phyloP scores from a whole-genome alignment of 1,140 invertebrate genomes.

The Philopotamus ludificatus region DNA sequence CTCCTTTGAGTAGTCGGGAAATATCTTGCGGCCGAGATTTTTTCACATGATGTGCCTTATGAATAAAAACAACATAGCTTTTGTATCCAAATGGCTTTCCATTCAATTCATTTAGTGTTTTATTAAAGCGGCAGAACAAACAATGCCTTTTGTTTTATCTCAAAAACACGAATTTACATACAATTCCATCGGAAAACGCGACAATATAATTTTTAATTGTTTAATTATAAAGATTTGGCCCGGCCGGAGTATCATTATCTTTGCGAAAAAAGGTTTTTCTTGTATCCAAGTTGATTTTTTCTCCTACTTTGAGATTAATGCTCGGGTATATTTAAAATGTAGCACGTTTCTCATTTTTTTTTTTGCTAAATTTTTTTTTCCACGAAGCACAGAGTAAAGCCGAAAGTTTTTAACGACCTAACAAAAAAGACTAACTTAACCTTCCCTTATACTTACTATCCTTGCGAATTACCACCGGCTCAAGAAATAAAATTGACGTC shows the following conservation, averaged over 20 bases:
- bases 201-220: no score
- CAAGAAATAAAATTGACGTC: neutral
- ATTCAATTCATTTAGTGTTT: constrained; percentile 22
- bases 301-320: no score
- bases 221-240: no score
- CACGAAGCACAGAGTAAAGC: neutral
- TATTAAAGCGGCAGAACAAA: constrained; percentile 10
- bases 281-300: no score
- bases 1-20: constrained; percentile 1
- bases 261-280: no score
- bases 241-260: no score
- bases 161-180: no score
- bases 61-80: constrained; percentile 11
- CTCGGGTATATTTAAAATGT: no score
- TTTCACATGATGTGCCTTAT: constrained; percentile 1
- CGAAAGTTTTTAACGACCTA: constrained; percentile 5
- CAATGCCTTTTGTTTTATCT: no score
- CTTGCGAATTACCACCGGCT: neutral
- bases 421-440: constrained; percentile 6
- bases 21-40: constrained; percentile 12
- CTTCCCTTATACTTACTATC: neutral
- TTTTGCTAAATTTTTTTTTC: neutral
- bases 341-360: neutral
- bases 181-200: no score
- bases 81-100: constrained; percentile 19